Evolutionary conservation across 2,797 vertebrate genomes (phyloP), one percentile per base, ranked within the genome.

Genomic region (Luscinia megarhynchos): DNA sequence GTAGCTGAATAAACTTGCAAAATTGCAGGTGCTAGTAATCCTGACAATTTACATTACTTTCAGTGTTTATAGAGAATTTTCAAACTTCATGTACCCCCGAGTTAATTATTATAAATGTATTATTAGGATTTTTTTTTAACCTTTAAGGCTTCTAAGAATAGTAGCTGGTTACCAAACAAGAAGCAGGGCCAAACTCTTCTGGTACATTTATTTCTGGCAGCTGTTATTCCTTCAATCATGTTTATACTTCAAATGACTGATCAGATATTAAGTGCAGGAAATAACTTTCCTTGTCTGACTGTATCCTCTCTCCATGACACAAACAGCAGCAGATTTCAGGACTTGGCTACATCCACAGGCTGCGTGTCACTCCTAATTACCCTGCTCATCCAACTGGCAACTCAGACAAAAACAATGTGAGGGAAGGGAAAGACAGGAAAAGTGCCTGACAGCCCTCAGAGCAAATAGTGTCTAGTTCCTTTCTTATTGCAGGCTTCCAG

Each of bases 231-330:
- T 92, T 24, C 43, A 50, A 67, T 83, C 50, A 53, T 38, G 34
- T 81, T 85, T 77, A 84, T 38, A 61, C 88, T 88, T 91, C 58
- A 83, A 91, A 77, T 75, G 76, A 93, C 76, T 72, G 80, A 90
- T 86, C 85, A 84, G 79, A 74, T 90, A 36, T 66, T 90, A 93
- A 94, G 63, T 51, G n/a, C 70, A 90, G 90, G 94, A 94, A 96
- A 86, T 73, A 93, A 90, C 83, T 90, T 92, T 81, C 86, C 38
- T 50, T 81, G 66, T 55, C 58, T 86, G 50, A 54, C n/a, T 72
- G 41, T 75, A 40, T 86, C 41, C 30, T 85, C 45, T 27, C 21
- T 89, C 27, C 77, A 43, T 40, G 72, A 78, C 48, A 58, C 0
- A 3, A 89, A 80, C 15, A 90, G 77, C 74, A 90, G 69, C 69